Percentiles rank a stretch among this genome's conserved stretches.
phyloP scores from a whole-genome alignment of 2,797 vertebrate species.

The Pangasius mekongensis region DNA sequence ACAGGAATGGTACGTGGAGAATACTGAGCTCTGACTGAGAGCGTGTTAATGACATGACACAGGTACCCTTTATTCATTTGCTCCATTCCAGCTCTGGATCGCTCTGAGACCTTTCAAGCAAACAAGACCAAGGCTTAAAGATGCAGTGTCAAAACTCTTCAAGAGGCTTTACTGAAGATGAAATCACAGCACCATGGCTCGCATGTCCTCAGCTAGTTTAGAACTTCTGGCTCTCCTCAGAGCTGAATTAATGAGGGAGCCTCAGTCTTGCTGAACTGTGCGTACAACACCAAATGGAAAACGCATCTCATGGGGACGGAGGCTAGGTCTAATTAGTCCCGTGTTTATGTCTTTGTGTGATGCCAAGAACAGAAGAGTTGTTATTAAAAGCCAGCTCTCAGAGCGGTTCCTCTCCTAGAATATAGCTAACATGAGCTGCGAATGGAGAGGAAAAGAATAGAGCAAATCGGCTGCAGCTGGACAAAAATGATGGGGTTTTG shows the following conservation, averaged over 20 bases:
- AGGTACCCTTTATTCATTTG: constrained; percentile 29
- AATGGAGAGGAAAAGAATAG: background rate
- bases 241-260: constrained; percentile 68
- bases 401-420: constrained; percentile 45
- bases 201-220: constrained; percentile 41
- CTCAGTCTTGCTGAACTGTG: constrained; percentile 57
- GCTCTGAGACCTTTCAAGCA: background rate
- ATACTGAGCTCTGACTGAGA: constrained; percentile 40
- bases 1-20: constrained; percentile 44
- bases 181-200: constrained; percentile 45
- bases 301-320: constrained; percentile 58
- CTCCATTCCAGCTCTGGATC: background rate
- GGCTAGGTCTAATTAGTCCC: constrained; percentile 72
- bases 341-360: constrained; percentile 66
- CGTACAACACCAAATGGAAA: constrained; percentile 62
- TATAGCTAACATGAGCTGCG: background rate
- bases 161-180: background rate
- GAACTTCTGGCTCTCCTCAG: constrained; percentile 48
- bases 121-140: background rate
- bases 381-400: constrained; percentile 41
- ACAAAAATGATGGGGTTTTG: background rate
- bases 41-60: constrained; percentile 28
- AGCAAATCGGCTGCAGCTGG: constrained; percentile 22
- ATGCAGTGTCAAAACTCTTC: constrained; percentile 28
- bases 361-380: constrained; percentile 39